Conservation (phyloP, 1,140 invertebrate genomes). For the Campoletis sonorensis region DNA sequence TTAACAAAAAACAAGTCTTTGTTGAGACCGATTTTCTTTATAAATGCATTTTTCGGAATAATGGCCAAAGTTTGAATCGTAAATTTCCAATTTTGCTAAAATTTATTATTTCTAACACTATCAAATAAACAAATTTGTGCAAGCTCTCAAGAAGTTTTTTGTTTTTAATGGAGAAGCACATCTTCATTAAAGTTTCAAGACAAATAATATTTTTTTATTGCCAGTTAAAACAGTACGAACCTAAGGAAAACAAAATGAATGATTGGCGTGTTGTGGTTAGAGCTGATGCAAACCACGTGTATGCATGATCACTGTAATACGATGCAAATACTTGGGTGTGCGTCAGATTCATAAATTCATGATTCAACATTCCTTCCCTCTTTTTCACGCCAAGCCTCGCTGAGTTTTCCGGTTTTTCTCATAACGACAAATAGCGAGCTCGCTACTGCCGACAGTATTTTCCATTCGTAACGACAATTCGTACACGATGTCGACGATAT, state of each 20-base stretch:
- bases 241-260: not conserved
- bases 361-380: conserved; percentile 7
- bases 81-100: too few species aligned
- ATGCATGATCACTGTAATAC: not conserved
- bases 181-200: too few species aligned
- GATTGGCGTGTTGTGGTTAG: not conserved
- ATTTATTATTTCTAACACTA: too few species aligned
- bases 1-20: too few species aligned
- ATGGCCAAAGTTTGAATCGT: too few species aligned
- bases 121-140: too few species aligned
- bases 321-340: not conserved
- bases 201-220: too few species aligned
- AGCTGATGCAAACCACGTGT: not conserved
- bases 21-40: too few species aligned
- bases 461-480: not conserved
- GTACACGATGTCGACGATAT: not conserved
- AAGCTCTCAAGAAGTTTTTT: too few species aligned
- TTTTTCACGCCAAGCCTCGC: not conserved
- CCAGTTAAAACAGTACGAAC: not conserved
- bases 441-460: not conserved
- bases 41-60: too few species aligned
- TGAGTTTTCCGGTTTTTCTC: not conserved
- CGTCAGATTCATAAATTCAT: conserved; percentile 1
- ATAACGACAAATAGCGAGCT: not conserved
- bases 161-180: too few species aligned